Evolutionary conservation across 2,113 vertebrate genomes (phyloP).

Genomic region (Recurvirostra avosetta): DNA sequence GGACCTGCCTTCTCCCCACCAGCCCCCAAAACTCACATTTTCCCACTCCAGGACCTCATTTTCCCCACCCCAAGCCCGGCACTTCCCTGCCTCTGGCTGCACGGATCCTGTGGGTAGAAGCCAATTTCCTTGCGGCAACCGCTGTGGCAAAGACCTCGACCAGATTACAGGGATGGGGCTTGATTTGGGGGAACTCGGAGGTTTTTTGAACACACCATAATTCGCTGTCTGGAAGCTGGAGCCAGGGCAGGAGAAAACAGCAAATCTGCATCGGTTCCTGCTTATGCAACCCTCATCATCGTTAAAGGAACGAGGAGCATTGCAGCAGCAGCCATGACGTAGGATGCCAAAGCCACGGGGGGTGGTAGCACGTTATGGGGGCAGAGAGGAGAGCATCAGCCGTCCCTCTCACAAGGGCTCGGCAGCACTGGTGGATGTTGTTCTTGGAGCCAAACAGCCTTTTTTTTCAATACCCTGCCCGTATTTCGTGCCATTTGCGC

Average conservation of each 20-base stretch:
- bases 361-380: background rate
- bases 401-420: background rate
- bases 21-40: background rate
- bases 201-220: conserved; percentile 4
- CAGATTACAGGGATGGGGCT: background rate
- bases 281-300: conserved; percentile 2
- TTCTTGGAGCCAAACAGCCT: background rate
- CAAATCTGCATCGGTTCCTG: background rate
- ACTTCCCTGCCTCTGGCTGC: background rate
- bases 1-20: background rate
- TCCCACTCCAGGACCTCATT: background rate
- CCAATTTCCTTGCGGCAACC: background rate
- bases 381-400: background rate
- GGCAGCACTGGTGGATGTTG: background rate
- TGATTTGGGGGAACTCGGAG: background rate
- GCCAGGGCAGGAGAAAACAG: background rate
- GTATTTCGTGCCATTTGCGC: background rate
- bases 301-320: background rate
- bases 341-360: background rate
- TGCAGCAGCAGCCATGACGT: background rate
- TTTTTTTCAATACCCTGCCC: background rate
- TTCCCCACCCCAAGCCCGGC: background rate
- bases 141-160: accelerated
- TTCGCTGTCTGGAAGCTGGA: background rate
- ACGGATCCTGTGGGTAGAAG: background rate